Conservation (phyloP, 2,888 invertebrate species). For the Liopterus haemorrhoidalis region DNA sequence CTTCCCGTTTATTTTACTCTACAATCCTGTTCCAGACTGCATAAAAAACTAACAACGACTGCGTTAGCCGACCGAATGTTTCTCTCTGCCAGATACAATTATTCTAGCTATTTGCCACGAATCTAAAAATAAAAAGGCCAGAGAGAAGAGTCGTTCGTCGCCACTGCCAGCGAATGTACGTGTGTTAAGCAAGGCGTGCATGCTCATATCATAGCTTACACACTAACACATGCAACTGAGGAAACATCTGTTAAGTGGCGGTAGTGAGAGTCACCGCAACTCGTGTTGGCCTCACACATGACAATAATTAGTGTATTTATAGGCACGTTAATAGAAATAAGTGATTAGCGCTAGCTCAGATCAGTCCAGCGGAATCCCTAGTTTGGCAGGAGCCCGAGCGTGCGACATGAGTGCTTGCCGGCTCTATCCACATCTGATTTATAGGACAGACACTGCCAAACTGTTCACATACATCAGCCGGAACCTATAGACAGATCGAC, state of each 20-base stretch:
- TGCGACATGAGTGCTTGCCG: no score
- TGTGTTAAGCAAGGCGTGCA: no score
- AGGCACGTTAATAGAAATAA: constrained; percentile 23
- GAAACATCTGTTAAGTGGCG: constrained; percentile 10
- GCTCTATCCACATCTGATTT: no score
- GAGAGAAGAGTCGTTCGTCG: constrained; percentile 13
- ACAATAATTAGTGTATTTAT: constrained; percentile 36
- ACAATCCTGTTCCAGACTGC: constrained; percentile 28
- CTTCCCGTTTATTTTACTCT: constrained; percentile 39
- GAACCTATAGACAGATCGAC: no score
- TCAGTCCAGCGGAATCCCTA: no score
- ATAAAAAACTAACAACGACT: constrained; percentile 30
- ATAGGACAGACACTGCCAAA: no score
- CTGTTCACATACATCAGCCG: no score
- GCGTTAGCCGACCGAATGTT: constrained; percentile 32
- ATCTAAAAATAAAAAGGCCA: constrained; percentile 32
- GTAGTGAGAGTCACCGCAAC: constrained; percentile 10
- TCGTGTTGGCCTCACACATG: constrained; percentile 27
- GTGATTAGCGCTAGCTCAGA: constrained; percentile 23
- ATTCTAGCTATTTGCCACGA: constrained; percentile 39
- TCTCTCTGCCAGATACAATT: constrained; percentile 37
- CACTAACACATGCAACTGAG: not conserved
- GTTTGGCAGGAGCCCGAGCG: no score
- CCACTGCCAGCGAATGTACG: no score
- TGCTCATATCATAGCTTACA: no score